phyloP scores from a whole-genome alignment of 1,140 invertebrate species.

The Danaus plexippus region DNA sequence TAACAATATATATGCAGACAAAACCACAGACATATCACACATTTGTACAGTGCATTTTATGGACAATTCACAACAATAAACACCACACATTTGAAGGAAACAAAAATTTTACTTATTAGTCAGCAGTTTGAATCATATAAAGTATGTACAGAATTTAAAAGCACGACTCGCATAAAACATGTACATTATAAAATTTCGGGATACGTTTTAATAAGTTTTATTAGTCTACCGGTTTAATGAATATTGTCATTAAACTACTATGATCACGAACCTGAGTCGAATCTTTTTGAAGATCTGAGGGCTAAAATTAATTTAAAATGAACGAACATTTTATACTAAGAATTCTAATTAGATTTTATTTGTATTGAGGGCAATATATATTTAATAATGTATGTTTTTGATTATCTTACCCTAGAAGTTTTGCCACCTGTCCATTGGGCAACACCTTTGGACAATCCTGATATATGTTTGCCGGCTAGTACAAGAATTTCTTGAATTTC shows the following conservation, averaged over 20 bases:
- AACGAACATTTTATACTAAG: too few species aligned
- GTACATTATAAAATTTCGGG: too few species aligned
- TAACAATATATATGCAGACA: slow-evolving; percentile 34
- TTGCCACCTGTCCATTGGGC: slow-evolving; percentile 89
- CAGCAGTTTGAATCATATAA: too few species aligned
- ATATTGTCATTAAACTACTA: slow-evolving; percentile 2
- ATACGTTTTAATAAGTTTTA: too few species aligned
- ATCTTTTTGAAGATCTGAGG: slow-evolving; percentile 17
- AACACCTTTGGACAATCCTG: slow-evolving; percentile 90
- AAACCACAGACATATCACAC: slow-evolving; percentile 52
- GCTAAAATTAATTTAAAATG: slow-evolving; percentile 16
- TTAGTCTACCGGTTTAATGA: not conserved
- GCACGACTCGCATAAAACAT: too few species aligned
- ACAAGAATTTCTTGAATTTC: slow-evolving; percentile 93
- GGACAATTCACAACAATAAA: slow-evolving; percentile 63
- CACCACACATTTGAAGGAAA: slow-evolving; percentile 53
- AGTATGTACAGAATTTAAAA: too few species aligned
- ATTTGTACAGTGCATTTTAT: slow-evolving; percentile 30
- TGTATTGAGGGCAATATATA: not conserved
- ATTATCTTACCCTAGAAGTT: slow-evolving; percentile 48
- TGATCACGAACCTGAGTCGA: slow-evolving; percentile 18
- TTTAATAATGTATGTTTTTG: not conserved
- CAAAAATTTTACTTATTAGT: slow-evolving; percentile 8
- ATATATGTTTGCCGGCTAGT: slow-evolving; percentile 86
- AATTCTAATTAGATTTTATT: too few species aligned